These are phyloP conservation scores for Eremophila alpestris DNA, from an alignment of 2,797 vertebrate genomes.

Conservation along the genomic window DNA sequence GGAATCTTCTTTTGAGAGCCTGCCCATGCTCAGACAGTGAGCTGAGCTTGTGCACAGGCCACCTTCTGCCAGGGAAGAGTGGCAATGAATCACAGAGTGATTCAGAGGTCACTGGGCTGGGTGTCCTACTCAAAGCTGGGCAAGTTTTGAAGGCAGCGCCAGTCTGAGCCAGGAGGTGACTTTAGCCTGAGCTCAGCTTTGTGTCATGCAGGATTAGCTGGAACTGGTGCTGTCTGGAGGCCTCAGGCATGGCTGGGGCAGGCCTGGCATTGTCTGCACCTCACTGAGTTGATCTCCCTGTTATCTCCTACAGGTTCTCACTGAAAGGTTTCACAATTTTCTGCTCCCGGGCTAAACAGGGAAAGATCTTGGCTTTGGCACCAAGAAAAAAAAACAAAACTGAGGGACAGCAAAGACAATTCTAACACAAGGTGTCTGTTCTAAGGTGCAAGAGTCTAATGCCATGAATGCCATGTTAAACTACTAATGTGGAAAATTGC, in stretches of 20 bases:
- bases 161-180: not conserved
- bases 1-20: not conserved
- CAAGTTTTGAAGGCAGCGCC: not conserved
- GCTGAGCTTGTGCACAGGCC: not conserved
- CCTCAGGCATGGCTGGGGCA: not conserved
- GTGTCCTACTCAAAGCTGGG: not conserved
- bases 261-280: not conserved
- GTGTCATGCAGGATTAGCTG: not conserved
- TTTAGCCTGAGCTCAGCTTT: not conserved
- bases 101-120: not conserved
- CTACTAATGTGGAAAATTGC: not conserved
- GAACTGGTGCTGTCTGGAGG: not conserved
- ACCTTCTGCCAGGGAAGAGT: not conserved
- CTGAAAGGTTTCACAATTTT: not conserved
- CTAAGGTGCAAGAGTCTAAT: not conserved
- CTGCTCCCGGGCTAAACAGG: not conserved
- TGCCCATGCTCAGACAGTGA: not conserved
- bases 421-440: not conserved
- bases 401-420: not conserved
- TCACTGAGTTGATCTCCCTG: not conserved
- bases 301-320: not conserved
- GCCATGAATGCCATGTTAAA: not conserved
- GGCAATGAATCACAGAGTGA: not conserved
- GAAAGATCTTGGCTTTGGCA: not conserved
- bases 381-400: fast-evolving